Evolutionary conservation across 2,888 invertebrate genomes (phyloP), one percentile per base, ranked within the genome.

Genomic region (Halocaridina rubra): DNA sequence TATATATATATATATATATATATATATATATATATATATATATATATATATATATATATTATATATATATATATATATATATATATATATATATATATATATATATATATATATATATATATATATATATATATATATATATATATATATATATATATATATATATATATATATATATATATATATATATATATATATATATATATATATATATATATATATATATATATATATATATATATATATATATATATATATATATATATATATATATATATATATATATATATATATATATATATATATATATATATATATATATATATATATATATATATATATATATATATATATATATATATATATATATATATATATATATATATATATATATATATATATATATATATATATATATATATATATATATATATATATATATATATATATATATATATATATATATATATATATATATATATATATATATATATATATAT

Each of bases 61-160:
- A 64, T 64, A 64, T 29, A 64, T 27, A 27, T 27, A 5, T 27
- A 64, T 64, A 64, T 64, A 64, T 29, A 64, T 64, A 13, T 64
- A 64, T 29, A 64, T 29, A 13, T 64, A 64, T 64, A 13, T 29
- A 64, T 64, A 64, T 64, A 64, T 64, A 64, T 64, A 24, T 64
- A 29, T 64, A 64, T 8, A 2, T 72, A 72, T 72, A 33, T 29
- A 33, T 72, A 72, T 30, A 33, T 72, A 72, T 30, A 72, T 72
- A 72, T 30, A 33, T 72, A 72, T 30, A 72, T 72, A 32, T 72
- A 72, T 32, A 72, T 30, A 22, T 72, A 72, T n/a, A 72, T 72
- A 72, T 32, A 72, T 72, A 33, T 32, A 30, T 72, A 16, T 33
- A 33, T 72, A 33, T 72, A 72, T 72, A 16, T 72, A 33, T 33